Percentiles rank a stretch among this genome's conserved stretches.
Conservation (phyloP, 53 echinoderm and acorn worm species). For the Luidia sarsii region DNA sequence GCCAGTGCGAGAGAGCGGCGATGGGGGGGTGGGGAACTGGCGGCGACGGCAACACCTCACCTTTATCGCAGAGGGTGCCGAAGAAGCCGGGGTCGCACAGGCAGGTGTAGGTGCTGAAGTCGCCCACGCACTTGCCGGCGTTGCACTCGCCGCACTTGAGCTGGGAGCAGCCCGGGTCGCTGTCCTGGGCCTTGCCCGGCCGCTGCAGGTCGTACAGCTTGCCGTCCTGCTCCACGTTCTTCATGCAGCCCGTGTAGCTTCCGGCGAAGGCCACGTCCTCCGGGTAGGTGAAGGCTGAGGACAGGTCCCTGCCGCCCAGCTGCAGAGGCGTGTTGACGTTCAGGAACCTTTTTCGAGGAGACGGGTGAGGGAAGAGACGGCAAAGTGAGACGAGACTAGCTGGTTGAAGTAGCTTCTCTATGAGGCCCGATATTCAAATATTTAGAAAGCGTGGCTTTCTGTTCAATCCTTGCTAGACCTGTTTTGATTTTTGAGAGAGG, state of each 20-base stretch:
- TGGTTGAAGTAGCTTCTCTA: too few species aligned
- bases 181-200: constrained; percentile 30
- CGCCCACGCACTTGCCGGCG: constrained; percentile 80
- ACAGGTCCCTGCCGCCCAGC: constrained; percentile 73
- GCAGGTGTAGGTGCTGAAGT: constrained; percentile 59
- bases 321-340: constrained; percentile 85
- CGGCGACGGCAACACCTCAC: too few species aligned
- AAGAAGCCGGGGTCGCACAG: constrained; percentile 84
- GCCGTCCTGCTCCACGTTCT: constrained; percentile 82
- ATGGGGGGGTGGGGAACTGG: background rate
- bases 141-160: constrained; percentile 67
- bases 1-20: background rate
- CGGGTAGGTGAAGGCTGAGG: constrained; percentile 42
- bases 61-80: constrained; percentile 61
- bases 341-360: constrained; percentile 58
- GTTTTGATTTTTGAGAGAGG: too few species aligned
- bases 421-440: too few species aligned
- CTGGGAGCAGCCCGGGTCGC: constrained; percentile 74
- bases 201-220: constrained; percentile 77
- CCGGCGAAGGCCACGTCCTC: constrained; percentile 5
- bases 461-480: too few species aligned
- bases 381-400: too few species aligned
- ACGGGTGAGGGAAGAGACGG: background rate
- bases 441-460: too few species aligned
- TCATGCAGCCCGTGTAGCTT: constrained; percentile 86